A percentile compares a stretch with the other conserved stretches of the same genome.
phyloP scores from a whole-genome alignment of 1,140 invertebrate species.

The Onthophagus taurus region DNA sequence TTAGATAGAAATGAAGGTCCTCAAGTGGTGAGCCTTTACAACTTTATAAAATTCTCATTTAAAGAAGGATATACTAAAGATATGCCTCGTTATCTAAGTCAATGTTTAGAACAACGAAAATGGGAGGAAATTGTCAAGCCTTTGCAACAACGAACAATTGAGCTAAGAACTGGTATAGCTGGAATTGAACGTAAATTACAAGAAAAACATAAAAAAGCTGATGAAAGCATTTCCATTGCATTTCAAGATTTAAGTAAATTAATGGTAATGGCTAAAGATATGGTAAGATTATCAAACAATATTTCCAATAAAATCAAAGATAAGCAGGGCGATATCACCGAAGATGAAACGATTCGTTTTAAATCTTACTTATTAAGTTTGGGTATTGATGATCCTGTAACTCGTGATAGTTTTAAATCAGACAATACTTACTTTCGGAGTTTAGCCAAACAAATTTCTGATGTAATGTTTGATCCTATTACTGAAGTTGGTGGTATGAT shows the following conservation, averaged over 20 bases:
- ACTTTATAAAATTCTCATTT: constrained; percentile 81
- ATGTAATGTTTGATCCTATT: constrained; percentile 72
- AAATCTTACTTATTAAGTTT: constrained; percentile 94
- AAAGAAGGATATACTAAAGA: constrained; percentile 68
- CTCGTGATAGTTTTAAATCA: constrained; percentile 77
- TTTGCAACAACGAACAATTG: constrained; percentile 41
- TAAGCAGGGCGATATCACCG: constrained; percentile 90
- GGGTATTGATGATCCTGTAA: constrained; percentile 96
- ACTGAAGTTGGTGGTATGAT: constrained; percentile 93
- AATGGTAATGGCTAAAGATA: constrained; percentile 95
- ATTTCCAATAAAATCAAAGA: constrained; percentile 92
- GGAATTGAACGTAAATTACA: constrained; percentile 91
- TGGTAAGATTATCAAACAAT: constrained; percentile 85
- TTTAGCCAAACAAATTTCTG: constrained; percentile 77
- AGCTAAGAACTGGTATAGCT: constrained; percentile 79
- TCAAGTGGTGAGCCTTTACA: constrained; percentile 54
- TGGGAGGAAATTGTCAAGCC: constrained; percentile 43
- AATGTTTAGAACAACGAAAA: constrained; percentile 48
- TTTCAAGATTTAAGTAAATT: constrained; percentile 93
- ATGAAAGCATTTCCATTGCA: constrained; percentile 82
- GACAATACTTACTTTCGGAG: constrained; percentile 81
- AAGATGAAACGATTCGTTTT: constrained; percentile 94
- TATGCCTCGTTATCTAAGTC: constrained; percentile 55
- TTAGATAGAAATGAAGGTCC: constrained; percentile 64
- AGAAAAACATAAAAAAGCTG: constrained; percentile 81